Conservation (phyloP, 2,888 invertebrate genomes). For the Noctua comes region DNA sequence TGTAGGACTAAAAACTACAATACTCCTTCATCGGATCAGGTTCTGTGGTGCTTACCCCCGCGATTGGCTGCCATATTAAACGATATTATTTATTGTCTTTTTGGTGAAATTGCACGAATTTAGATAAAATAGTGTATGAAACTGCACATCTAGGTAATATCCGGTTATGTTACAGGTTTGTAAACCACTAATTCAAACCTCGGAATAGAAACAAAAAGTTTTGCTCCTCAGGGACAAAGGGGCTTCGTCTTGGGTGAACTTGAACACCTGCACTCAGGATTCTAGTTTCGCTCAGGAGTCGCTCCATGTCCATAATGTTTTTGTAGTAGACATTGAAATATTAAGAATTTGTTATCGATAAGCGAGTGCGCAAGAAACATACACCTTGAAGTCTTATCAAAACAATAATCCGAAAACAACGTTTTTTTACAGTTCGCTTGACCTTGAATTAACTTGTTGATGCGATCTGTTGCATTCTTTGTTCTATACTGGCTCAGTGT, state of each 20-base stretch:
- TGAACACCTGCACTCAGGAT: not conserved
- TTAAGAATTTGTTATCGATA: conserved; percentile 72
- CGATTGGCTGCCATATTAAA: not conserved
- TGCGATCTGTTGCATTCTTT: conserved; percentile 69
- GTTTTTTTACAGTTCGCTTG: conserved; percentile 73
- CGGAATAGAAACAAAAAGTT: not conserved
- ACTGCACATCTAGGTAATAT: not conserved
- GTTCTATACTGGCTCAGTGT: conserved; percentile 28
- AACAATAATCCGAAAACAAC: conserved; percentile 82
- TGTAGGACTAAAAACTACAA: not conserved
- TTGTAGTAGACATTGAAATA: conserved; percentile 62
- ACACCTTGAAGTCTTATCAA: conserved; percentile 83
- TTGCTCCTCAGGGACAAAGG: not conserved
- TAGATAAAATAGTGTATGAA: not conserved
- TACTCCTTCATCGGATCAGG: not conserved
- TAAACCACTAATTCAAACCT: not conserved
- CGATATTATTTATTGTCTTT: not conserved
- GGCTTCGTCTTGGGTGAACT: not conserved
- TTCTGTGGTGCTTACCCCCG: not conserved
- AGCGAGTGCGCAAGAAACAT: conserved; percentile 68
- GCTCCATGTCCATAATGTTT: not conserved
- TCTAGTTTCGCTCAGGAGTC: not conserved
- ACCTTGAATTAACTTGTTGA: conserved; percentile 78
- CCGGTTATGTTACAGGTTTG: not conserved
- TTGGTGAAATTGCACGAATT: not conserved